phyloP scores from a whole-genome alignment of 2,888 invertebrate species.

The Autographa gamma region DNA sequence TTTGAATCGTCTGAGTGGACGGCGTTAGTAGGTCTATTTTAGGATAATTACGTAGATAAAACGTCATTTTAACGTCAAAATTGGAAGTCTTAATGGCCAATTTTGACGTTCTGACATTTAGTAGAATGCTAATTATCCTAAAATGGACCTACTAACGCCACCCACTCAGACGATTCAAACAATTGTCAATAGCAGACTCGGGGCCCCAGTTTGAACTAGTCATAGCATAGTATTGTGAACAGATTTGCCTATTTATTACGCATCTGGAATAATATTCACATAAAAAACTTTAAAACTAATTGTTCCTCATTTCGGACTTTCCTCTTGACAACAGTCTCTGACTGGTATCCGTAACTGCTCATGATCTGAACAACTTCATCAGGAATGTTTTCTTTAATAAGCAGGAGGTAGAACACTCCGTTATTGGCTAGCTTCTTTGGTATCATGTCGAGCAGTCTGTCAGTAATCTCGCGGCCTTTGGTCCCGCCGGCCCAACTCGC shows the following conservation, averaged over 20 bases:
- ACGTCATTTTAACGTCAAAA: too few species aligned
- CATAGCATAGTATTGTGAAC: slow-evolving; percentile 9
- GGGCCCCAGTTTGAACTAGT: too few species aligned
- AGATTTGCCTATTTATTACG: slow-evolving; percentile 7
- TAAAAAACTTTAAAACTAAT: slow-evolving; percentile 92
- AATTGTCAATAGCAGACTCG: too few species aligned
- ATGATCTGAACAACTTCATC: slow-evolving; percentile 91
- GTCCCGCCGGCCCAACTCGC: slow-evolving; percentile 94
- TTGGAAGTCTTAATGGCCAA: too few species aligned
- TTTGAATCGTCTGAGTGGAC: too few species aligned
- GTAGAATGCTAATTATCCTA: too few species aligned
- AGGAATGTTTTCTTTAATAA: slow-evolving; percentile 96
- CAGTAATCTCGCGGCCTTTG: slow-evolving; percentile 93
- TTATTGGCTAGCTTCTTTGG: slow-evolving; percentile 91
- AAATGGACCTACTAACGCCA: too few species aligned
- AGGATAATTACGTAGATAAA: too few species aligned
- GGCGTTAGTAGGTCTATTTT: too few species aligned
- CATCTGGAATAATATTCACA: slow-evolving; percentile 46
- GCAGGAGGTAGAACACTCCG: slow-evolving; percentile 96
- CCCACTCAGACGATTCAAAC: too few species aligned
- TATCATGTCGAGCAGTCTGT: slow-evolving; percentile 92
- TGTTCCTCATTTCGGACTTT: slow-evolving; percentile 96
- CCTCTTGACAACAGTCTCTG: slow-evolving; percentile 91
- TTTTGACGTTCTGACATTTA: too few species aligned
- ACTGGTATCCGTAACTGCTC: slow-evolving; percentile 87